Base-by-base conservation (phyloP, 2,888 invertebrate genomes). In the Drosophila mimetica region DNA sequence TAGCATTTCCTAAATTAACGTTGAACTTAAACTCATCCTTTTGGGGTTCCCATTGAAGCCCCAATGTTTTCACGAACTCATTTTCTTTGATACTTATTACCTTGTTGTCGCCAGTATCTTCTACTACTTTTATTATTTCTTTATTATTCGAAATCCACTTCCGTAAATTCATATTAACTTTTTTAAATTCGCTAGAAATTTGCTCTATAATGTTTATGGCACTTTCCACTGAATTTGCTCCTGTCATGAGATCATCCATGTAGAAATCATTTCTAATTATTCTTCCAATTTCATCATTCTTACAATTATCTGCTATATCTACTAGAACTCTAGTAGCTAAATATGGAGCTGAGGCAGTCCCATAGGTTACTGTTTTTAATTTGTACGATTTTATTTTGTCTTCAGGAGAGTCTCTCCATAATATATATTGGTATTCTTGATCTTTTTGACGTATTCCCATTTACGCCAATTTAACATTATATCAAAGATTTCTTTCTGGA, bases 121-220 rank as follows among this genome's bases (percentile, higher is more conserved):
- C n/a, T n/a, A 44, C 14, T 9, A 44, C 14, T 6, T 44, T 41
- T 44, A 14, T 11, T 44, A 44, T 25, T 28, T 44, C 25, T 14
- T n/a, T 25, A 3, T 44, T 44, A 28, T 44, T 44, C 4, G 44
- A 44, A 44, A n/a, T n/a, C n/a, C n/a, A n/a, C n/a, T n/a, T n/a
- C n/a, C n/a, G n/a, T n/a, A n/a, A n/a, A n/a, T n/a, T 22, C 4
- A 37, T 9, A 9, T 37, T 16, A 1, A 37, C 16, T 37, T 37
- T 36, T 6, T 14, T 14, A 8, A n/a, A 36, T 36, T 36, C 37
- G 11, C 16, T 37, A 4, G 16, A 37, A 16, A 16, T 37, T 3
- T 37, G 37, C 4, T 37, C 16, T 11, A 37, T 37, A 16, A 37
- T 16, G 11, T 18, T 16, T 16, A 18, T 37, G 37, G 16, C 9